Evolutionary conservation across 2,797 vertebrate species (phyloP).

Genomic region (Picus viridis): DNA sequence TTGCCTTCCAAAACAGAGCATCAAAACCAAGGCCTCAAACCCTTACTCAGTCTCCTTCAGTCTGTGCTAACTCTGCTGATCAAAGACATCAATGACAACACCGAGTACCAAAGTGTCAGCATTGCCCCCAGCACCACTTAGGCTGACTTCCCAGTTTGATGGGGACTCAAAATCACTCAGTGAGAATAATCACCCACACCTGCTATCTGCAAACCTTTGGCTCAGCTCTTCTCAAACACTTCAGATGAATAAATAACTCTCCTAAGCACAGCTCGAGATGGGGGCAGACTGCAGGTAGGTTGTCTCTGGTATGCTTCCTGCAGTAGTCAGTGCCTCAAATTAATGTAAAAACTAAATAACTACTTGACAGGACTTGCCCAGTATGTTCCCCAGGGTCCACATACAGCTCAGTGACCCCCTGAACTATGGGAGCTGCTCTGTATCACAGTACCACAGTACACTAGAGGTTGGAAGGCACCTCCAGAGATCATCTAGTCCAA

Average conservation of each 20-base stretch:
- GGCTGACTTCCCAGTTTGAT: neutral
- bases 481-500: no score
- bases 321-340: neutral
- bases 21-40: neutral
- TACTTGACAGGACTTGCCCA: neutral
- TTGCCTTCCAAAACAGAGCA: neutral
- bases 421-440: neutral
- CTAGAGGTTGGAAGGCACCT: no score
- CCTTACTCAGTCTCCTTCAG: neutral
- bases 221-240: neutral
- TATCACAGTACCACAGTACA: no score
- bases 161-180: neutral
- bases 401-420: neutral
- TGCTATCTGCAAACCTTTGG: neutral
- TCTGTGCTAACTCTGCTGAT: neutral
- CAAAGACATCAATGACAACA: neutral
- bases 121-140: neutral
- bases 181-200: neutral
- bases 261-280: neutral
- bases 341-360: neutral
- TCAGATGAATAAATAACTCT: neutral
- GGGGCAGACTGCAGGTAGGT: neutral
- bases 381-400: neutral
- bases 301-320: neutral
- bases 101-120: neutral